Base-by-base conservation (phyloP, 2,797 vertebrate genomes). In the Eurystomus glaucurus region DNA sequence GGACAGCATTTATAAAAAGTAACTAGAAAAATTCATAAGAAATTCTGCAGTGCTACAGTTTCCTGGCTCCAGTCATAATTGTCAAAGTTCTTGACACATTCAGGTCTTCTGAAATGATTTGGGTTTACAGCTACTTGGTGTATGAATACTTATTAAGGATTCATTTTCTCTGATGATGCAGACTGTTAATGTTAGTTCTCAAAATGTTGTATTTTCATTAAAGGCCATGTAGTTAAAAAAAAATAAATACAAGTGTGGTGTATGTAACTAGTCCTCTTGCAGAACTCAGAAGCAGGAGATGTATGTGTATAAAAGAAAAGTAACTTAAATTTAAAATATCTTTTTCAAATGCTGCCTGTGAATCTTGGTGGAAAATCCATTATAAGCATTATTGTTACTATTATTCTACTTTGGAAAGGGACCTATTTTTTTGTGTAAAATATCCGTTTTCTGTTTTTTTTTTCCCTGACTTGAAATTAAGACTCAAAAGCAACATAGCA, bases 41-140 rank as follows among this genome's bases (percentile, higher is more conserved):
- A 98, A 99, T 99, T 99, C 98, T 98, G 98, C 98, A 96, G 97
- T 98, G 98, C 99, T 99, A 99, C 99, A 99, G 99, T 99, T 99
- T 99, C 98, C 99, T 98, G 98, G 99, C 99, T 99, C 98, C 98
- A 99, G 99, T 99, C 99, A 99, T 99, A 99, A 99, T 99, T 99
- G 99, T 99, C 99, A 99, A 99, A 99, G 98, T 98, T 99, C 98
- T 99, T 99, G 99, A 99, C 99, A 99, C 98, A 99, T 98, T 98
- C 94, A 97, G 96, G 97, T 98, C 98, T 98, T 98, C 97, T 98
- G 96, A 98, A 97, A 96, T 98, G 97, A 98, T 97, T 98, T 98
- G 94, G 95, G 98, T 98, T 98, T 98, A 98, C 96, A 97, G 97
- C 97, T 97, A 94, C 95, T 97, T 94, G 96, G 92, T 97, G 81